These are phyloP conservation scores for Sarcophaga subvicina DNA, from an alignment of 2,888 invertebrate genomes.

Conservation along the genomic window DNA sequence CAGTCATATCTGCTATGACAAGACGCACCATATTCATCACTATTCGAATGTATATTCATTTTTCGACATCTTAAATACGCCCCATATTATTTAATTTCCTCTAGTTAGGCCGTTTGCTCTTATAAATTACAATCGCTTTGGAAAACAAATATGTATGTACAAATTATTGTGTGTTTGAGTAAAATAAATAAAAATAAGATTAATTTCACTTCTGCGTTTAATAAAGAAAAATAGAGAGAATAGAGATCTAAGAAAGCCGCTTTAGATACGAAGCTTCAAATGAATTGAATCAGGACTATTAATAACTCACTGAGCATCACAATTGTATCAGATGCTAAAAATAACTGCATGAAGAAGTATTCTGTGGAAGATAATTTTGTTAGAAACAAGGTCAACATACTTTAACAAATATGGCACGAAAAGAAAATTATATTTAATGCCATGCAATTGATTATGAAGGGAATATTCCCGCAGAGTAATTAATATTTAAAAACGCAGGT, in stretches of 20 bases:
- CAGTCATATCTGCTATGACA: not conserved
- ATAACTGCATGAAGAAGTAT: not conserved
- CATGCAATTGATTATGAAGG: too few species aligned
- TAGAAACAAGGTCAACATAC: not conserved
- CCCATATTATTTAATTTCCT: too few species aligned
- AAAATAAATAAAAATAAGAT: not conserved
- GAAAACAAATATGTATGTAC: too few species aligned
- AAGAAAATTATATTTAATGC: not conserved
- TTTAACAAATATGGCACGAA: not conserved
- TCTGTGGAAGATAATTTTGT: not conserved
- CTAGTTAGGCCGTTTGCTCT: too few species aligned
- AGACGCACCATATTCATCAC: not conserved
- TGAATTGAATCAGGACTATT: not conserved
- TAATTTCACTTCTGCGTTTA: not conserved
- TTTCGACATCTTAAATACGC: too few species aligned
- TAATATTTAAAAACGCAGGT: too few species aligned
- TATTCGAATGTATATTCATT: too few species aligned
- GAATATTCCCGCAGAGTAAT: too few species aligned
- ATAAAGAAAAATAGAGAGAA: not conserved
- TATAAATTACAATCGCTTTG: too few species aligned
- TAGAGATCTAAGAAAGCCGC: not conserved
- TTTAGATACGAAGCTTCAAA: not conserved
- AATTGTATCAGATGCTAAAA: not conserved
- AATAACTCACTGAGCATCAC: not conserved
- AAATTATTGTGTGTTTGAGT: too few species aligned